A percentile compares a stretch with the other conserved stretches of the same genome.
phyloP scores from a whole-genome alignment of 2,888 invertebrate species.

The Latrodectus hesperus region DNA sequence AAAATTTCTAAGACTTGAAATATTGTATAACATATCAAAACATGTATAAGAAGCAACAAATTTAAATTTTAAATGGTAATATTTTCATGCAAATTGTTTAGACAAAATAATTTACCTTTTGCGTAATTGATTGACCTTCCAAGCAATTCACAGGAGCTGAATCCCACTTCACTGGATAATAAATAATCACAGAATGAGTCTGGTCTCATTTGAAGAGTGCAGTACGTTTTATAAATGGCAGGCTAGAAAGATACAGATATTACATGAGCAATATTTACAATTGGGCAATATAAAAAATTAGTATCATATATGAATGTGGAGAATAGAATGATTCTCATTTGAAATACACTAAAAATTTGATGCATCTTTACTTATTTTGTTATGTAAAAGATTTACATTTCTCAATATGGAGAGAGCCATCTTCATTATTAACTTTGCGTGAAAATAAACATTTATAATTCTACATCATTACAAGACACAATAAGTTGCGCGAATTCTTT shows the following conservation, averaged over 20 bases:
- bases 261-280: too few species aligned
- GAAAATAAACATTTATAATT: too few species aligned
- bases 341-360: too few species aligned
- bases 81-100: not conserved
- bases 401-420: too few species aligned
- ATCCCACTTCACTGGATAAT: constrained; percentile 88
- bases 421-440: too few species aligned
- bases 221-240: constrained; percentile 87
- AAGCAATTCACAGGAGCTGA: constrained; percentile 89
- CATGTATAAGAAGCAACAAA: not conserved
- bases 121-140: constrained; percentile 87
- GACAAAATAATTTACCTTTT: constrained; percentile 78
- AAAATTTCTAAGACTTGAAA: not conserved
- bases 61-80: not conserved
- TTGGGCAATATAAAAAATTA: too few species aligned
- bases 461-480: too few species aligned
- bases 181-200: constrained; percentile 95
- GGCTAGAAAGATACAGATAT: constrained; percentile 31
- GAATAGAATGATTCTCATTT: too few species aligned
- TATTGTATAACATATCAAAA: not conserved
- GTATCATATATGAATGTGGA: too few species aligned
- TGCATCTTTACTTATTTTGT: too few species aligned
- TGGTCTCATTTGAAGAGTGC: constrained; percentile 89
- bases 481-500: too few species aligned
- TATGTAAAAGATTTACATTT: too few species aligned